These are phyloP conservation scores for Tachuris rubrigastra DNA, from an alignment of 2,113 vertebrate genomes.

Conservation along the genomic window DNA sequence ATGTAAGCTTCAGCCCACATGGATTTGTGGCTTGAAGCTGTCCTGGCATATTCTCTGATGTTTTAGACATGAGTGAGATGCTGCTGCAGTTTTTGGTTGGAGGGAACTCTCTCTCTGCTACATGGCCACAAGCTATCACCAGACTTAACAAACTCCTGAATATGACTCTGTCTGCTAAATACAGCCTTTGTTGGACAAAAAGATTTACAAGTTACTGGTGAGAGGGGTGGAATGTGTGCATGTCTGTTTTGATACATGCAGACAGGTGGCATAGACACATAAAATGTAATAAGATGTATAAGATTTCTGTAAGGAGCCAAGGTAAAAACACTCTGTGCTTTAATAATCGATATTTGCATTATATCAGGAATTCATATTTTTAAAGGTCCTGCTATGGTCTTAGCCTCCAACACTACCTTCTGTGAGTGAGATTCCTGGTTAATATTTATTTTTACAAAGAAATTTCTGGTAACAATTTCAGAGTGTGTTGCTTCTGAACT, in stretches of 20 bases:
- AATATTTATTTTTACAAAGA: not conserved
- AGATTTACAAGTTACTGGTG: not conserved
- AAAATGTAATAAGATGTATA: too few relatives aligned
- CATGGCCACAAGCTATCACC: not conserved
- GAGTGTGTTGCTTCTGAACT: not conserved
- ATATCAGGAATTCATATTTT: not conserved
- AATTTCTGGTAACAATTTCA: not conserved
- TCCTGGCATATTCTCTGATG: not conserved
- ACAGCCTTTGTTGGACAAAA: not conserved
- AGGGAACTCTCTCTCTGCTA: not conserved
- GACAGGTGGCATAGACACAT: not conserved
- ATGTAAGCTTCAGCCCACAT: not conserved
- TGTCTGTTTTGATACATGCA: not conserved
- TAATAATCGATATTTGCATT: not conserved
- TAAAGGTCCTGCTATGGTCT: not conserved
- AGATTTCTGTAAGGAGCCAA: not conserved
- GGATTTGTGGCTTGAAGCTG: not conserved
- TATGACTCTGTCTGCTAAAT: not conserved
- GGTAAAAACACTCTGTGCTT: not conserved
- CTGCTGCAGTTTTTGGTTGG: not conserved
- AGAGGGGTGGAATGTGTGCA: not conserved
- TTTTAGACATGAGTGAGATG: not conserved
- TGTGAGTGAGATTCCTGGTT: not conserved
- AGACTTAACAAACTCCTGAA: not conserved
- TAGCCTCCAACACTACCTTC: not conserved